These are phyloP conservation scores for Ditylenchus dipsaci DNA, from an alignment of 1,140 invertebrate genomes.

Conservation along the genomic window DNA sequence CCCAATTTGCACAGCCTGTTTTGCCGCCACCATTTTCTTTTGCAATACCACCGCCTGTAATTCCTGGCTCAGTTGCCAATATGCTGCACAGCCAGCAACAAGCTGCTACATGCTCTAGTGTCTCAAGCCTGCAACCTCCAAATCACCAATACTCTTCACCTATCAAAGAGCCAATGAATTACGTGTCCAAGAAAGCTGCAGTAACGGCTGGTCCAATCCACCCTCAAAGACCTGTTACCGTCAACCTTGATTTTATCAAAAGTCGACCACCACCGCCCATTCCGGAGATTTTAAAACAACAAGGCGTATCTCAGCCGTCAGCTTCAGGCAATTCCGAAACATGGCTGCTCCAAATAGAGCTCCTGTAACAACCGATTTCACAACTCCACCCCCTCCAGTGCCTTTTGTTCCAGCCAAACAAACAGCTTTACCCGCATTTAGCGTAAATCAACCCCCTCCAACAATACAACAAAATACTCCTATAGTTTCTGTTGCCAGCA, in stretches of 20 bases:
- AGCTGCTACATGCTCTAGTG: too few species aligned
- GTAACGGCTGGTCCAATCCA: background rate
- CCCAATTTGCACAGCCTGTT: too few species aligned
- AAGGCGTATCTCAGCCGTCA: background rate
- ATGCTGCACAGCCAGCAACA: too few species aligned
- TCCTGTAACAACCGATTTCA: background rate
- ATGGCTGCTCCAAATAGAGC: background rate
- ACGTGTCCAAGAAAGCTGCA: background rate
- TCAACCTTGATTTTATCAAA: slow-evolving; percentile 18
- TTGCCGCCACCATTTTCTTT: too few species aligned
- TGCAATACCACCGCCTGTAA: too few species aligned
- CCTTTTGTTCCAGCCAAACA: background rate
- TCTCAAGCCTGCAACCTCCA: background rate
- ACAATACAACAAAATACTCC: background rate
- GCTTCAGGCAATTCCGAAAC: background rate
- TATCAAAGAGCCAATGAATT: background rate
- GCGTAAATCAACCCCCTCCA: background rate
- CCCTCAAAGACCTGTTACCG: background rate
- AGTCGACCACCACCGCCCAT: slow-evolving; percentile 22
- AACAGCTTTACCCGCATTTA: background rate
- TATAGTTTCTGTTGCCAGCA: too few species aligned
- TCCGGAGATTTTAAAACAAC: slow-evolving; percentile 14
- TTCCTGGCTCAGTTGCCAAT: too few species aligned
- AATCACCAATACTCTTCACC: background rate
- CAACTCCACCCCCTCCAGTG: background rate